These are phyloP conservation scores for Gymnothorax javanicus DNA, from an alignment of 2,797 vertebrate species.

Conservation along the genomic window DNA sequence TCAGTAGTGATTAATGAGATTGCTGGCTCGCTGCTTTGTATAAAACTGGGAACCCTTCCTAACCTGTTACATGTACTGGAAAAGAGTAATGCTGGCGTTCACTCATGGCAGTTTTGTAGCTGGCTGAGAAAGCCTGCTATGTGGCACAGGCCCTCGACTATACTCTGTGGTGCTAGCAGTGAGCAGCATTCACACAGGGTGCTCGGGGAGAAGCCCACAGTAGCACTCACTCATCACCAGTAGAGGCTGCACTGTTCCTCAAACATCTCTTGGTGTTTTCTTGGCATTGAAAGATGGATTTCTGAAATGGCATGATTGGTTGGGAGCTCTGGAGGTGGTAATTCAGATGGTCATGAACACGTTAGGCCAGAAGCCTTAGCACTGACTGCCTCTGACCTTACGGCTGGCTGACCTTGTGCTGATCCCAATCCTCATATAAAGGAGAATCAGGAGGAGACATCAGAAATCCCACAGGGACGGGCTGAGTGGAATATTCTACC, in stretches of 20 bases:
- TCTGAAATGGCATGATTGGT: not conserved
- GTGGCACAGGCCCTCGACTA: not conserved
- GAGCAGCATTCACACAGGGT: not conserved
- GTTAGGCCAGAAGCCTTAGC: not conserved
- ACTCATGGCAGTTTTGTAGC: too few species aligned
- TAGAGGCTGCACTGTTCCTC: conserved; percentile 68
- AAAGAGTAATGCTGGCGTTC: too few species aligned
- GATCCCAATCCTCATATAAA: not conserved
- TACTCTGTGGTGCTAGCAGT: not conserved
- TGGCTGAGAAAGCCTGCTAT: too few species aligned
- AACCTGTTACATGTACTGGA: too few species aligned
- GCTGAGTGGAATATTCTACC: not conserved
- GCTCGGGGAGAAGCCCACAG: not conserved
- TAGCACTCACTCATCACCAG: conserved; percentile 54
- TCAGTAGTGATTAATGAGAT: not conserved
- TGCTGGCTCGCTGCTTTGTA: too few species aligned
- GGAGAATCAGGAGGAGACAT: not conserved
- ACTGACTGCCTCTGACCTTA: not conserved
- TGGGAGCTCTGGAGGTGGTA: not conserved
- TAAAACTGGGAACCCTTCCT: too few species aligned
- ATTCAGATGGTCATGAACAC: not conserved
- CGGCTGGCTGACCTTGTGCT: not conserved
- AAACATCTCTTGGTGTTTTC: conserved; percentile 12
- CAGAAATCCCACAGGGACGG: not conserved
- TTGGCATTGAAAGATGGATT: not conserved